Conservation (phyloP, 1,140 invertebrate genomes). For the Palaemon carinicauda region DNA sequence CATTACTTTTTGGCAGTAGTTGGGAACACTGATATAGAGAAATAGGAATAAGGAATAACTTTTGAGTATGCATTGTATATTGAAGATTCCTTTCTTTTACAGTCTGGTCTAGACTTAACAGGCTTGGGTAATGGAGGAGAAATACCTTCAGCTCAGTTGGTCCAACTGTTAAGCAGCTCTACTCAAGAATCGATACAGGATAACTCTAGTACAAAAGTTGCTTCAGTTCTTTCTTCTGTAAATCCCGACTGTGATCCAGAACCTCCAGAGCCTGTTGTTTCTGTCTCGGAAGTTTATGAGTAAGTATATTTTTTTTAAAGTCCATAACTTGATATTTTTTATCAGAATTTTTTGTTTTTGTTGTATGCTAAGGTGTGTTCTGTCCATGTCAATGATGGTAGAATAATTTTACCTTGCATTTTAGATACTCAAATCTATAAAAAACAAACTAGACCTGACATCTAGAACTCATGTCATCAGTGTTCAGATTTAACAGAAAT, state of each 20-base stretch:
- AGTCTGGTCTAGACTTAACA: constrained; percentile 32
- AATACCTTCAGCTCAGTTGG: constrained; percentile 37
- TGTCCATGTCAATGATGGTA: too few relatives aligned
- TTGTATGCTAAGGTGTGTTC: not conserved
- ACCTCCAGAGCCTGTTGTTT: constrained; percentile 16
- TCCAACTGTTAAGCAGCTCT: constrained; percentile 21
- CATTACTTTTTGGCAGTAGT: not conserved
- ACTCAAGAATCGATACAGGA: constrained; percentile 21
- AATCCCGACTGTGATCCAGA: not conserved
- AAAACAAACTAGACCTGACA: too few relatives aligned
- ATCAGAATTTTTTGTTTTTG: not conserved
- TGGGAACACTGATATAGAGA: not conserved
- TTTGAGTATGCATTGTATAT: too few relatives aligned
- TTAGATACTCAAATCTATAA: too few relatives aligned
- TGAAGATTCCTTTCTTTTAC: not conserved
- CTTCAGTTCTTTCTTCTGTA: not conserved
- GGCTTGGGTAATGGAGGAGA: constrained; percentile 31
- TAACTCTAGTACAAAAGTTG: constrained; percentile 6
- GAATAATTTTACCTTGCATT: too few relatives aligned
- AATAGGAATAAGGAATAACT: too few relatives aligned
- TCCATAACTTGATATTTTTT: not conserved
- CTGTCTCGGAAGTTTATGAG: constrained; percentile 28
- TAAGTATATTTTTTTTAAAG: not conserved
- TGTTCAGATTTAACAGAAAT: too few relatives aligned
- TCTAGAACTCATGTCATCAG: too few relatives aligned